Evolutionary conservation across 2,113 vertebrate species (phyloP).

Genomic region (Calonectris borealis): DNA sequence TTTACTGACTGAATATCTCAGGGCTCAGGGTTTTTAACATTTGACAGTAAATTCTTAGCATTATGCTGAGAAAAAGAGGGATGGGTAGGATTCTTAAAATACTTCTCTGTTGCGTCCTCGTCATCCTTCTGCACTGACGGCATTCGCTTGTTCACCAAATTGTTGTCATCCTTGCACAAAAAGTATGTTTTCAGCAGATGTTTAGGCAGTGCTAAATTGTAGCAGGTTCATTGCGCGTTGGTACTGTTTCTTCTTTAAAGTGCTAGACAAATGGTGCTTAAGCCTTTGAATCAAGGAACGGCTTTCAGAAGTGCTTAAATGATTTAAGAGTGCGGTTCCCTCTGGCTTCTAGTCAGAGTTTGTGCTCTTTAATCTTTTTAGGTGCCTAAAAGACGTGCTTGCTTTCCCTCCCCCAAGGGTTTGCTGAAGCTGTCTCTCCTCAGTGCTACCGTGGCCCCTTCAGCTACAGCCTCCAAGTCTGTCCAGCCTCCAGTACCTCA

Average conservation of each 20-base stretch:
- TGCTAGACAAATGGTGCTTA: neutral
- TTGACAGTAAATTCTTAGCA: neutral
- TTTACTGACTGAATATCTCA: neutral
- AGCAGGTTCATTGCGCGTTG: neutral
- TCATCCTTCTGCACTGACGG: neutral
- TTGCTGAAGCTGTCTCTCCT: neutral
- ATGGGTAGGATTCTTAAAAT: neutral
- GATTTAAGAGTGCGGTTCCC: neutral
- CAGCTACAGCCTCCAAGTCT: neutral
- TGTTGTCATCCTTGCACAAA: neutral
- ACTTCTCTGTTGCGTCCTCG: neutral
- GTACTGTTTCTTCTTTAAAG: neutral
- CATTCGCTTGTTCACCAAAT: neutral
- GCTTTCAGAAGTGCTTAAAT: neutral
- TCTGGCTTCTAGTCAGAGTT: neutral
- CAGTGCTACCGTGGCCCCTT: no score
- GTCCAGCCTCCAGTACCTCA: neutral
- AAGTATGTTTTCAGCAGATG: neutral
- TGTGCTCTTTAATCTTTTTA: slow-evolving; percentile 3
- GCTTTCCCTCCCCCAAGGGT: neutral
- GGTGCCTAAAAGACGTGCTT: neutral
- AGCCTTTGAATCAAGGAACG: neutral
- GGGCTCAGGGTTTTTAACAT: neutral
- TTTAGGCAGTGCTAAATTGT: neutral
- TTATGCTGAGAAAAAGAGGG: neutral